phyloP scores from a whole-genome alignment of 2,797 vertebrate genomes.

The Brachyrhaphis roseni region DNA sequence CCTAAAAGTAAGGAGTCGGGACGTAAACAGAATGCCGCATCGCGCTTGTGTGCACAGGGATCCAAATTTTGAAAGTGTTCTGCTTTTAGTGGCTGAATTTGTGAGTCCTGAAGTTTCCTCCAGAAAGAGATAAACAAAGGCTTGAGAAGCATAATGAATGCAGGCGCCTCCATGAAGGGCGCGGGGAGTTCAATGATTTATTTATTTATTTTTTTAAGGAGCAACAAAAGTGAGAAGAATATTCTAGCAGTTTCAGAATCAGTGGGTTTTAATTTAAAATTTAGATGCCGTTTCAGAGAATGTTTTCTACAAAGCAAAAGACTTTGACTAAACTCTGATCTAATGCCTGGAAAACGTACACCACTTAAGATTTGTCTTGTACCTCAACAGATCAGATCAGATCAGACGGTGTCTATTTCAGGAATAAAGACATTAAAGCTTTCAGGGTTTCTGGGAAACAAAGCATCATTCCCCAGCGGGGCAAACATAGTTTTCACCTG shows the following conservation, averaged over 20 bases:
- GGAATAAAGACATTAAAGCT: not conserved
- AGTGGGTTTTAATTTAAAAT: not conserved
- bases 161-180: not conserved
- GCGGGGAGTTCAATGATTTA: not conserved
- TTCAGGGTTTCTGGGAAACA: conserved; percentile 17
- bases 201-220: not conserved
- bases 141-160: not conserved
- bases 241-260: not conserved
- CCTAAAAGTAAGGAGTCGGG: conserved; percentile 39
- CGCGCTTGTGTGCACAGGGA: conserved; percentile 11
- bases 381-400: not conserved
- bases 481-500: conserved; percentile 44
- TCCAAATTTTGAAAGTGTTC: not conserved
- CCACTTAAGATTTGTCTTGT: not conserved
- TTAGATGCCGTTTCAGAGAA: not conserved
- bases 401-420: not conserved
- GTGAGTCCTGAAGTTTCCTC: not conserved
- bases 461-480: conserved; percentile 15
- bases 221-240: not conserved
- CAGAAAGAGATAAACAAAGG: not conserved
- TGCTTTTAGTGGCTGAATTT: not conserved
- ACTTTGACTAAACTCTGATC: not conserved
- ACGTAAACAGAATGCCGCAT: conserved; percentile 19
- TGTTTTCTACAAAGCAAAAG: not conserved
- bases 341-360: not conserved